Evolutionary conservation across 92 coral and sea anemone genomes (phyloP).

Genomic region (Meandrina meandrites): DNA sequence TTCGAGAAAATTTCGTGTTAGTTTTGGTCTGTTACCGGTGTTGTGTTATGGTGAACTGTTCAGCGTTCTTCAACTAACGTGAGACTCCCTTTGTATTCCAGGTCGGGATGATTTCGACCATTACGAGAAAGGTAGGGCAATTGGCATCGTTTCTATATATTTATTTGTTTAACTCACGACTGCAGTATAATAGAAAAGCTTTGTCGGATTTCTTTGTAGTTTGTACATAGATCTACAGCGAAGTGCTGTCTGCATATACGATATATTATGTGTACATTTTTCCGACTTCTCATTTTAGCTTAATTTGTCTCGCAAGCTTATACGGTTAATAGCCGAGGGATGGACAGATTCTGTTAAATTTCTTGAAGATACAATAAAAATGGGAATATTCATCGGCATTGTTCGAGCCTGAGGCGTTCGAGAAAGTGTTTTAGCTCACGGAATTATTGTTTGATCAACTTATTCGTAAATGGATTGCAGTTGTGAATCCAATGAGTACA

Average conservation of each 20-base stretch:
- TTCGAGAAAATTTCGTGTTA: neutral
- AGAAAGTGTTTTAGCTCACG: neutral
- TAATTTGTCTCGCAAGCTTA: neutral
- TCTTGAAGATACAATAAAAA: neutral
- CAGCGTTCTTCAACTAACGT: conserved; percentile 31
- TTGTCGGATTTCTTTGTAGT: conserved; percentile 68
- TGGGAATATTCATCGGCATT: neutral
- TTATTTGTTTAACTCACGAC: conserved; percentile 72
- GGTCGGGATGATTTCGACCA: conserved; percentile 87
- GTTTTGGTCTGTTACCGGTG: conserved; percentile 13
- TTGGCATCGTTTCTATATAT: conserved; percentile 21
- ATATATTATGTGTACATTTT: neutral
- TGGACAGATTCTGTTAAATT: neutral
- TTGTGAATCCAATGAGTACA: conserved; percentile 18
- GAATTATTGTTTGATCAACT: conserved; percentile 16
- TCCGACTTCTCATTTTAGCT: neutral
- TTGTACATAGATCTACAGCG: conserved; percentile 20
- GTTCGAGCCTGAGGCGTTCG: neutral
- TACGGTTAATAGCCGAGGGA: neutral
- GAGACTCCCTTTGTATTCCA: conserved; percentile 41
- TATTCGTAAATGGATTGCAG: conserved; percentile 16
- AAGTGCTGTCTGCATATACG: conserved; percentile 1
- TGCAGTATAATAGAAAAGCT: conserved; percentile 35
- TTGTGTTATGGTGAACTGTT: neutral
- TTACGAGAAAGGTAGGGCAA: conserved; percentile 66